Evolutionary conservation across 2,888 invertebrate genomes (phyloP).

Genomic region (Drosophila sordidula): DNA sequence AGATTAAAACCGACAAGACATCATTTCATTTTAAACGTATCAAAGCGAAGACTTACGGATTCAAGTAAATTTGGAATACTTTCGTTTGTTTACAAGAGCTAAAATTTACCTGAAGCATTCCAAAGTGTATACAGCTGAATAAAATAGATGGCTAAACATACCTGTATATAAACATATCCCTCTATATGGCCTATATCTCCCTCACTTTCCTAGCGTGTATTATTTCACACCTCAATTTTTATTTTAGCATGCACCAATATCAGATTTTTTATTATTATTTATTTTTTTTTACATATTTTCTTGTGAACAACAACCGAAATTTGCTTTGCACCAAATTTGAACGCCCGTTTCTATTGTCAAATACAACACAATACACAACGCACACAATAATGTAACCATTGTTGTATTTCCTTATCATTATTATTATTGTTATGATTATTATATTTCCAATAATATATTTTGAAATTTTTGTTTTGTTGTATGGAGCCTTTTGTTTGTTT

Average conservation of each 20-base stretch:
- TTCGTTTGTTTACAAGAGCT: slow-evolving; percentile 18
- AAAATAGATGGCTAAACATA: neutral
- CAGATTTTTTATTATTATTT: neutral
- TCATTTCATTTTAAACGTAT: slow-evolving; percentile 28
- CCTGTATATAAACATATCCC: too few species aligned
- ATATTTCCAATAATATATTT: slow-evolving; percentile 35
- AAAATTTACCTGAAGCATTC: slow-evolving; percentile 1
- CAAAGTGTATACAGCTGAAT: slow-evolving; percentile 26
- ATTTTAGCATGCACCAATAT: neutral
- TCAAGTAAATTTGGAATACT: slow-evolving; percentile 20
- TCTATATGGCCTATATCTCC: neutral
- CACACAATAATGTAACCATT: slow-evolving; percentile 27
- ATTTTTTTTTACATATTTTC: slow-evolving; percentile 2
- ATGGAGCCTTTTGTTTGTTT: slow-evolving; percentile 30
- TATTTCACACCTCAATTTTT: slow-evolving; percentile 19
- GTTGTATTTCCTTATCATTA: slow-evolving; percentile 41
- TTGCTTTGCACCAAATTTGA: slow-evolving; percentile 49
- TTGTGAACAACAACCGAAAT: slow-evolving; percentile 34
- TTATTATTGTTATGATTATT: slow-evolving; percentile 35
- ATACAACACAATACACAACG: slow-evolving; percentile 32
- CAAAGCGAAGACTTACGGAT: slow-evolving; percentile 16
- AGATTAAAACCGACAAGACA: slow-evolving; percentile 51
- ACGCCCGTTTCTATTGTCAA: slow-evolving; percentile 41
- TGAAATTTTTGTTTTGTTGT: slow-evolving; percentile 40
- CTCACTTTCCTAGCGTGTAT: neutral